A percentile compares a stretch with the other conserved stretches of the same genome.
phyloP scores from a whole-genome alignment of 2,888 invertebrate genomes.

The Mimas tiliae region DNA sequence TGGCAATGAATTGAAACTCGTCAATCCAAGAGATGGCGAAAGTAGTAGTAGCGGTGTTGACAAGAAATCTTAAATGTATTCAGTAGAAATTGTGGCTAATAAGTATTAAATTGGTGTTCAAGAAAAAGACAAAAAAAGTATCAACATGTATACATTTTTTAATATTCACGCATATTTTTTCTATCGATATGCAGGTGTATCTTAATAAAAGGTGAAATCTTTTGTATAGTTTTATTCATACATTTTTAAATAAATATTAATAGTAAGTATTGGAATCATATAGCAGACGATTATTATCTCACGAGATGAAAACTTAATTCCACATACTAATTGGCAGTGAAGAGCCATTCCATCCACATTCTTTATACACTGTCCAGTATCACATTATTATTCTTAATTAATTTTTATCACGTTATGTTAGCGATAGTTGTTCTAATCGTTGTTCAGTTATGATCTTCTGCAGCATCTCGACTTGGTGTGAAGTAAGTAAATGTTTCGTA shows the following conservation, averaged over 20 bases:
- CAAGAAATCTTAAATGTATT: constrained; percentile 72
- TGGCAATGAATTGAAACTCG: constrained; percentile 54
- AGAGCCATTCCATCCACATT: background rate
- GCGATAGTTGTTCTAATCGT: constrained; percentile 38
- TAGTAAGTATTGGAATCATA: background rate
- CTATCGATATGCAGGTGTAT: constrained; percentile 25
- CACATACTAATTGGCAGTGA: too few relatives aligned
- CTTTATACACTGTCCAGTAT: background rate
- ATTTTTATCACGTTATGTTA: constrained; percentile 31
- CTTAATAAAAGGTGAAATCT: constrained; percentile 16
- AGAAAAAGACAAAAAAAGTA: constrained; percentile 26
- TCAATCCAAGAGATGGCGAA: constrained; percentile 50
- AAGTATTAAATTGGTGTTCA: constrained; percentile 18
- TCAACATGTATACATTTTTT: constrained; percentile 19
- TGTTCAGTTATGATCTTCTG: constrained; percentile 54
- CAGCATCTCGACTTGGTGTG: constrained; percentile 63
- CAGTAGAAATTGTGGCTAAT: background rate
- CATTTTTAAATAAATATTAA: background rate
- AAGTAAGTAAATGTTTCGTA: constrained; percentile 56
- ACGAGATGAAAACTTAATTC: background rate
- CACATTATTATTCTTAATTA: constrained; percentile 2
- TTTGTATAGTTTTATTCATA: background rate
- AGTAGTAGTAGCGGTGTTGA: constrained; percentile 65
- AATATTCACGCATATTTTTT: constrained; percentile 23
- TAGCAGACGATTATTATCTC: too few relatives aligned